Evolutionary conservation across 1,140 invertebrate species (phyloP), one percentile per base, ranked within the genome.

Genomic region (Drosophila funebris): DNA sequence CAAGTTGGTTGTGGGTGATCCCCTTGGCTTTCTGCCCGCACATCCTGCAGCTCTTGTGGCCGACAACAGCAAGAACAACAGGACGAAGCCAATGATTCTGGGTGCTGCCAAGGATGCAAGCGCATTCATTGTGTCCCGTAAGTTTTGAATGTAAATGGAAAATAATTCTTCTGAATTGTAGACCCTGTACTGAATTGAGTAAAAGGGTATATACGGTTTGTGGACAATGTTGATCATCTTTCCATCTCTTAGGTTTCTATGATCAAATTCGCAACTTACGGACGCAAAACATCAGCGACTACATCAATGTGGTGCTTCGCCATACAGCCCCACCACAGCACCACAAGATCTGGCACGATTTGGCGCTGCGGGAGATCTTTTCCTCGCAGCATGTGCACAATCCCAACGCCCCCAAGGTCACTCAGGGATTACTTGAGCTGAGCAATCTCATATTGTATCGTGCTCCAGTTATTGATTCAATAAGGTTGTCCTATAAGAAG

Each of bases 61-160:
- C 29, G 77, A 66, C 43, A 84, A 74, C 13, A 75, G 53, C 37
- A 37, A 44, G 31, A 87, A 66, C 50, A 68, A 64, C 14, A 22
- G 18, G 11, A 46, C 66, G 0, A 63, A 82, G 31, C 90, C 90
- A 7, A 41, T 68, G 20, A 76, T 91, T 27, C 27, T 77, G 0
- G 90, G 90, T 0, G 82, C 82, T 11, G 48, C 90, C 27, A 91
- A 90, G 52, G 90, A 91, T 29, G 90, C 90, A 13, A 82, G 90
- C 11, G 81, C 85, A 16, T 91, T 90, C n/a, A 89, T 91, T 48
- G 16, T 91, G 18, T 89, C 90, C 9, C 78, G 90, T 91, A 56
- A 89, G 79, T 81, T n/a, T n/a, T n/a, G n/a, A n/a, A n/a, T n/a
- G n/a, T n/a, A n/a, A n/a, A n/a, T n/a, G n/a, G n/a, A 41, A 13